Evolutionary conservation across 2,888 invertebrate species (phyloP).

Genomic region (Drosophila pseudotalamancana): DNA sequence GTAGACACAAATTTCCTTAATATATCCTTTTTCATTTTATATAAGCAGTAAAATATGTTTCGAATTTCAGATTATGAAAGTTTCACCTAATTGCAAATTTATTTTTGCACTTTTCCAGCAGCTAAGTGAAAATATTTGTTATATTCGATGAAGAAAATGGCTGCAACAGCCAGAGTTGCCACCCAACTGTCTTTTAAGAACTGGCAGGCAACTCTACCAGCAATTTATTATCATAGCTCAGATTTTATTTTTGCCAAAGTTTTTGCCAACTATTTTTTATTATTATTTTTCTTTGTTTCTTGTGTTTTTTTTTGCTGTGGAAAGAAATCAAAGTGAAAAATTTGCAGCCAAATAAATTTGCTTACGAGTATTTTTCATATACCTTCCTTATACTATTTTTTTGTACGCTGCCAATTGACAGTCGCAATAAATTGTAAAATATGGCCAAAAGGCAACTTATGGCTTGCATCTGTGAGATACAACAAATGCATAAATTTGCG

Average conservation of each 20-base stretch:
- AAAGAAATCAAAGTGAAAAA: conserved; percentile 67
- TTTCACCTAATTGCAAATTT: conserved; percentile 3
- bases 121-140: conserved; percentile 22
- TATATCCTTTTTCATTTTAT: neutral
- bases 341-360: conserved; percentile 66
- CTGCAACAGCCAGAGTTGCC: neutral
- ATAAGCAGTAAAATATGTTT: neutral
- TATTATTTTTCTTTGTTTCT: neutral
- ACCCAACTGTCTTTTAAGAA: conserved; percentile 18
- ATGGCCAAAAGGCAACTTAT: conserved; percentile 66
- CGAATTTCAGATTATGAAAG: too few relatives aligned
- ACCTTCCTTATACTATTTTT: conserved; percentile 10
- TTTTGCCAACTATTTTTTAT: conserved; percentile 6
- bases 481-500: conserved; percentile 17
- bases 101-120: neutral
- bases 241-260: conserved; percentile 19
- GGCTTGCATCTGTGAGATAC: conserved; percentile 18
- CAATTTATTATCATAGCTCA: conserved; percentile 30
- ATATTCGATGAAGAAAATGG: conserved; percentile 2
- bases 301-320: neutral
- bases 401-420: conserved; percentile 71
- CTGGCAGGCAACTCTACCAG: conserved; percentile 15
- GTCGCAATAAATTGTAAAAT: conserved; percentile 75
- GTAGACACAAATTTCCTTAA: neutral
- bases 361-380: conserved; percentile 28